Evolutionary conservation across 2,797 vertebrate species (phyloP), one percentile per base, ranked within the genome.

Genomic region (Scolopax rusticola): DNA sequence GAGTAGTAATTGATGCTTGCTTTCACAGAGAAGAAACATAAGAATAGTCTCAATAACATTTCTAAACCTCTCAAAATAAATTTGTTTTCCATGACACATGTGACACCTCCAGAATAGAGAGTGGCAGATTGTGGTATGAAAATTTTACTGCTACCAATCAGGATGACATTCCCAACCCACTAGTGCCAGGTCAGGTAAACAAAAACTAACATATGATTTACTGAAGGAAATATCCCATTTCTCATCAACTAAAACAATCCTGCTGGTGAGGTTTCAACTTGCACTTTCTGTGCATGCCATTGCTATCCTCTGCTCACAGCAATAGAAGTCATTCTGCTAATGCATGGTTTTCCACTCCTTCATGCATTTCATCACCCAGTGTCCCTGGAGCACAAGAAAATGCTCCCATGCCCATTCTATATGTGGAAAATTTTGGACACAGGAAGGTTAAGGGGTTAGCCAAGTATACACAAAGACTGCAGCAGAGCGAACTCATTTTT

Each of bases 1-100:
- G 67, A 90, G 59, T 76, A 82, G 50, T 60, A 86, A 65, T 23
- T 59, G 56, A 30, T 80, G 64, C n/a, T 78, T 78, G 11, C 11
- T 92, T 94, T 91, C 68, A 59, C 56, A 68, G 43, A 48, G 63
- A 27, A 80, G 11, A 18, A 87, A 68, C 21, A 10, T 27, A 59
- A 82, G 54, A 80, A 76, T 28, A 60, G 27, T 65, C 36, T 78
- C 12, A 2, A 77, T 65, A 82, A 61, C 9, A 19, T 75, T 95
- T 95, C 95, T 61, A 68, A 86, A 70, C 28, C 15, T 63, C 79
- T 77, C 71, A 76, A 91, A 94, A 75, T 74, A 83, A 68, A 75
- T 67, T 40, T 40, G 28, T 84, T 85, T 94, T 92, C 79, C 65
- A 48, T 69, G 41, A 87, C 27, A 70, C 18, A 75, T 24, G 59